These are phyloP conservation scores for Agelas oroides DNA, from an alignment of 37 sponge, comb jelly and placozoan species.

Conservation along the genomic window DNA sequence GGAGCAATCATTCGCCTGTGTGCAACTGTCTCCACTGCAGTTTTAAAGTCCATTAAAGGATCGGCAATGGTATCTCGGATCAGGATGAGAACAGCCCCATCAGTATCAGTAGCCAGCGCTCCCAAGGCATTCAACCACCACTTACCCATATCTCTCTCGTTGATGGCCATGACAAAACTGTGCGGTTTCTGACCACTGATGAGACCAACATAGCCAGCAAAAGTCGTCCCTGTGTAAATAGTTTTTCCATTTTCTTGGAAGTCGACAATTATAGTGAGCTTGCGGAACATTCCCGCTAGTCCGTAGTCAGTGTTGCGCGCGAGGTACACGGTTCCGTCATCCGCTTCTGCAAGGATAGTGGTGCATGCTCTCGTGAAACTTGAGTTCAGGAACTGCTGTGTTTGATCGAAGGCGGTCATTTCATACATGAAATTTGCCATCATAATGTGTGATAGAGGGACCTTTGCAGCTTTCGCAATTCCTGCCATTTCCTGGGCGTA, in stretches of 20 bases:
- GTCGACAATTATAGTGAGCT: constrained; percentile 71
- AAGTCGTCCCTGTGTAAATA: constrained; percentile 76
- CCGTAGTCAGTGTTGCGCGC: constrained; percentile 88
- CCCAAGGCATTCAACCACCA: constrained; percentile 67
- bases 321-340: constrained; percentile 76
- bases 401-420: constrained; percentile 45
- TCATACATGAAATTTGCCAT: constrained; percentile 76
- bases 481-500: constrained; percentile 70
- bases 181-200: constrained; percentile 77
- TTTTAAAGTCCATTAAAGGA: constrained; percentile 16
- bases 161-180: constrained; percentile 67
- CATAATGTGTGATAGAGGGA: constrained; percentile 17
- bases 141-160: constrained; percentile 75
- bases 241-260: constrained; percentile 74
- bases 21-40: constrained; percentile 55
- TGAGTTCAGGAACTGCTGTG: too few species aligned
- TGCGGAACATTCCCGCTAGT: constrained; percentile 43
- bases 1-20: constrained; percentile 81
- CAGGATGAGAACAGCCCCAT: constrained; percentile 30
- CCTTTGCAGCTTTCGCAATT: constrained; percentile 19
- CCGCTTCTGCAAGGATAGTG: constrained; percentile 79
- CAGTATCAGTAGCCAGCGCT: constrained; percentile 31
- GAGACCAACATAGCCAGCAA: constrained; percentile 83
- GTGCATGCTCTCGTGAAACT: constrained; percentile 61
- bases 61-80: constrained; percentile 60